Conservation (phyloP, 92 coral and sea anemone species). For the Epizoanthus scotinus region DNA sequence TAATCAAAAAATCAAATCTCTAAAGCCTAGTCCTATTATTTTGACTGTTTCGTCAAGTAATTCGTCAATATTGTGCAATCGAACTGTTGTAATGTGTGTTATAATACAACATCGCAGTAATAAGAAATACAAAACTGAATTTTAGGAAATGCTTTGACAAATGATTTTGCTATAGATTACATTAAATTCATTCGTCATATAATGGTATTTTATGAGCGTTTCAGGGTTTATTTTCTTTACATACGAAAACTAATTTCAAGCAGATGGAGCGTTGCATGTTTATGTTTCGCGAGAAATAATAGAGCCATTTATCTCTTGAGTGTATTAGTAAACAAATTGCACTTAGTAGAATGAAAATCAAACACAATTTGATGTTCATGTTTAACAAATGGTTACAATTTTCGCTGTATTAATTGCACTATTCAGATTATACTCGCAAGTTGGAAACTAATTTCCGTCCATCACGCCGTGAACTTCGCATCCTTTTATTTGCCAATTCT, state of each 20-base stretch:
- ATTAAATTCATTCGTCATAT: constrained; percentile 16
- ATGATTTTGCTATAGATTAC: constrained; percentile 11
- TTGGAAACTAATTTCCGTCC: constrained; percentile 76
- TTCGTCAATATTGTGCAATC: neutral
- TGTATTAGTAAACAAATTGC: constrained; percentile 76
- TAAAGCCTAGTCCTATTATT: constrained; percentile 20
- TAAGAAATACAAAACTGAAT: constrained; percentile 3
- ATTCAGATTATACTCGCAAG: constrained; percentile 63
- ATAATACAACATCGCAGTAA: neutral
- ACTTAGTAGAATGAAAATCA: constrained; percentile 79
- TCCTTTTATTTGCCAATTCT: constrained; percentile 52
- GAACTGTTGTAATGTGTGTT: constrained; percentile 1
- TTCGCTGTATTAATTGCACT: constrained; percentile 65
- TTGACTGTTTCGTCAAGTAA: constrained; percentile 22
- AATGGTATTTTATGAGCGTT: constrained; percentile 39
- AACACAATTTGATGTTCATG: constrained; percentile 68
- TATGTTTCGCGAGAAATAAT: constrained; percentile 56
- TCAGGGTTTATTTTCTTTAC: constrained; percentile 46
- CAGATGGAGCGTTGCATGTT: constrained; percentile 59
- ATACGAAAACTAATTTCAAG: constrained; percentile 52
- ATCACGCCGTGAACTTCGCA: constrained; percentile 63
- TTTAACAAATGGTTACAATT: constrained; percentile 77
- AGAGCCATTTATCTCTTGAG: constrained; percentile 71
- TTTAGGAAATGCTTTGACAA: constrained; percentile 28
- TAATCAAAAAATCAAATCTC: constrained; percentile 3